Percentiles rank a stretch among this genome's conserved stretches.
phyloP scores from a whole-genome alignment of 2,888 invertebrate species.

The Agrilus biguttatus region DNA sequence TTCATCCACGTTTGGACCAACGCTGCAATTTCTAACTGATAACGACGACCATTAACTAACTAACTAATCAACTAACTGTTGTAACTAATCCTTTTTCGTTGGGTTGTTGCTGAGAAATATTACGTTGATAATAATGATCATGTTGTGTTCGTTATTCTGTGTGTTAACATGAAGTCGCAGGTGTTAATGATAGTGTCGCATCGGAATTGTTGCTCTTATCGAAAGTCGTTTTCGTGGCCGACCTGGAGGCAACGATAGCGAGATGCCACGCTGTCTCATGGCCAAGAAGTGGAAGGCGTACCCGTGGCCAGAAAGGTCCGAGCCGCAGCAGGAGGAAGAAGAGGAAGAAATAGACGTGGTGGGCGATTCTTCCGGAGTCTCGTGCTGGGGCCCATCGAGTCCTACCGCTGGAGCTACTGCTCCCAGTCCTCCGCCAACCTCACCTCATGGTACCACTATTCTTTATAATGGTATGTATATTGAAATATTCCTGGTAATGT shows the following conservation, averaged over 20 bases:
- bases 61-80: too few relatives aligned
- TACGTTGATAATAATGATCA: too few relatives aligned
- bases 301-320: slow-evolving; percentile 55
- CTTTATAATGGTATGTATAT: slow-evolving; percentile 68
- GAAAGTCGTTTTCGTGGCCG: background rate
- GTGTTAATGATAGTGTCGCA: background rate
- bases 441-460: slow-evolving; percentile 54
- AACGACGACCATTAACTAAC: too few relatives aligned
- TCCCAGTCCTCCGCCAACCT: slow-evolving; percentile 56
- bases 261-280: slow-evolving; percentile 91
- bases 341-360: slow-evolving; percentile 81
- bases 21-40: too few relatives aligned
- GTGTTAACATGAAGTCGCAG: slow-evolving; percentile 8
- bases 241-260: slow-evolving; percentile 36
- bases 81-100: too few relatives aligned
- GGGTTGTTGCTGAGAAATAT: too few relatives aligned
- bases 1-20: too few relatives aligned
- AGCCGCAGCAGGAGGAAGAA: slow-evolving; percentile 30
- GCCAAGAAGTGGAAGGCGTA: slow-evolving; percentile 91
- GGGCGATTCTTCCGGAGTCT: slow-evolving; percentile 43
- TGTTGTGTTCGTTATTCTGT: background rate
- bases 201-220: background rate
- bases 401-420: slow-evolving; percentile 64
- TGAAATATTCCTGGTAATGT: too few relatives aligned
- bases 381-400: slow-evolving; percentile 60